phyloP scores from a whole-genome alignment of 2,113 vertebrate species.

The Pelodiscus sinensis region DNA sequence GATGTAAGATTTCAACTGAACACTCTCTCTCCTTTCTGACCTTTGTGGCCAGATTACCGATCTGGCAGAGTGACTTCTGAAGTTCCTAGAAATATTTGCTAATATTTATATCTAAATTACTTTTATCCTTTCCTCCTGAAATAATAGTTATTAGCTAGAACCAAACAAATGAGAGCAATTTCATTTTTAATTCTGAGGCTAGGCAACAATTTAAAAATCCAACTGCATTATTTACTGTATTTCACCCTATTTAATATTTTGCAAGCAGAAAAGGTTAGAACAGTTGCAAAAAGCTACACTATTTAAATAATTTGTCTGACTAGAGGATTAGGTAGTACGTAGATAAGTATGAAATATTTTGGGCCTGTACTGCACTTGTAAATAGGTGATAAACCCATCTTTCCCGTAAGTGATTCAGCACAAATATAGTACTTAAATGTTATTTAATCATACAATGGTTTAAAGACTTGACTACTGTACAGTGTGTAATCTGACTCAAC shows the following conservation, averaged over 20 bases:
- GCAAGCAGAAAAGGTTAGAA: background rate
- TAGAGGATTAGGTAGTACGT: background rate
- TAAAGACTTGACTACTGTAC: constrained; percentile 6
- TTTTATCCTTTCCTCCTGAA: background rate
- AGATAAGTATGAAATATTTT: background rate
- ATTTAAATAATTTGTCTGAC: background rate
- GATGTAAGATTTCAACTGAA: background rate
- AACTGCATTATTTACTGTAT: background rate
- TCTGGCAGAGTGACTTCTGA: background rate
- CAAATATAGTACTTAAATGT: constrained; percentile 4
- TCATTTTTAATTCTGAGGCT: background rate
- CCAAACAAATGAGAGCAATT: background rate
- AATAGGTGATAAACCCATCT: background rate
- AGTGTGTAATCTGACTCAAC: background rate
- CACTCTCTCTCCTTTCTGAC: background rate
- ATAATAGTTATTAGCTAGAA: background rate
- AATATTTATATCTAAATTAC: background rate
- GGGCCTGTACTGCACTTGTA: background rate
- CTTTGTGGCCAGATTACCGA: background rate
- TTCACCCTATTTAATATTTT: background rate
- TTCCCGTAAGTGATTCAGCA: constrained; percentile 25
- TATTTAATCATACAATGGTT: constrained; percentile 3
- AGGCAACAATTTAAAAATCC: background rate
- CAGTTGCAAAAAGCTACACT: background rate
- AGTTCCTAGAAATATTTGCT: background rate